Evolutionary conservation across 2,797 vertebrate species (phyloP).

Genomic region (Coccyzus lansbergi): DNA sequence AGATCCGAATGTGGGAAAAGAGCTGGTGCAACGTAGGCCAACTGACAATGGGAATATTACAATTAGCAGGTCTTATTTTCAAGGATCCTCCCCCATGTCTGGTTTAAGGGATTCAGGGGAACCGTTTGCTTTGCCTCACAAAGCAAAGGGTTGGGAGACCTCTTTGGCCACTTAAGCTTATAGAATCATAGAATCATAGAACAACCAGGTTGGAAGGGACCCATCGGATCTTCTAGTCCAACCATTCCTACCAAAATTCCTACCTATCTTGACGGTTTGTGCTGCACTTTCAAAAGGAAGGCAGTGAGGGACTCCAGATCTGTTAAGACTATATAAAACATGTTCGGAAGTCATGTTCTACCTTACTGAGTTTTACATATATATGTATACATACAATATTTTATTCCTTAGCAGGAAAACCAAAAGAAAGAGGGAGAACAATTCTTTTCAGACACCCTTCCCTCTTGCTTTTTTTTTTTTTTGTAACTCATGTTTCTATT

Average conservation of each 20-base stretch:
- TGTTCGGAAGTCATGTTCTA: background rate
- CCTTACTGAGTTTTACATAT: background rate
- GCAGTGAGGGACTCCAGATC: background rate
- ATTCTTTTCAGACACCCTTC: background rate
- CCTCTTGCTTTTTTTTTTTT: background rate
- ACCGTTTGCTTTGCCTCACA: background rate
- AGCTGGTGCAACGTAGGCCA: rapidly evolving
- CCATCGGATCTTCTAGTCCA: too few relatives aligned
- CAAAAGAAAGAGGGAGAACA: background rate
- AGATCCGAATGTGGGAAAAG: background rate
- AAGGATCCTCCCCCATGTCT: background rate
- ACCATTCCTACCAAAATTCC: too few relatives aligned
- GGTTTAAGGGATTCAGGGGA: background rate
- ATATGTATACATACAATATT: background rate
- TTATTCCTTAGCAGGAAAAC: background rate
- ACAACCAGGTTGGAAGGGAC: too few relatives aligned
- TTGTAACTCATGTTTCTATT: background rate
- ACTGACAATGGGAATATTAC: background rate
- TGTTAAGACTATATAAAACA: background rate
- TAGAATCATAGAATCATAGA: too few relatives aligned
- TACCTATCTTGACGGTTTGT: background rate
- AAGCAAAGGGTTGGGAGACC: background rate
- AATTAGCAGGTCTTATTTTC: background rate
- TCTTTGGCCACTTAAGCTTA: background rate
- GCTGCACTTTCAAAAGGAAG: background rate